phyloP scores from a whole-genome alignment of 2,888 invertebrate genomes.

The Pollenia griseotomentosa region DNA sequence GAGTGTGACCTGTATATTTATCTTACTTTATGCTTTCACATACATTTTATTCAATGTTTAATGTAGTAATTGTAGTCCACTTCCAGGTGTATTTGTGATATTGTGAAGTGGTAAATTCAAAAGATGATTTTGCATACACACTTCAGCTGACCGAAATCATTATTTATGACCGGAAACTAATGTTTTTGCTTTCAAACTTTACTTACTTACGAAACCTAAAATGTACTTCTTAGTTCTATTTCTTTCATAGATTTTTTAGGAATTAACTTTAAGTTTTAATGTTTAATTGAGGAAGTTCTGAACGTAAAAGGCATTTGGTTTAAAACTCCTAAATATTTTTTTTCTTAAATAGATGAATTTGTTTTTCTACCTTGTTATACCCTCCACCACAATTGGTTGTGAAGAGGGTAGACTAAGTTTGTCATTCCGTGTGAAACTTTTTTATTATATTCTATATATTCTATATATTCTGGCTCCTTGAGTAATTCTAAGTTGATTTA shows the following conservation, averaged over 20 bases:
- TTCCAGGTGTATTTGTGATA: constrained; percentile 23
- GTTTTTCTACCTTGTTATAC: no score
- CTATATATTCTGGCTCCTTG: no score
- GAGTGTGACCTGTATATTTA: constrained; percentile 38
- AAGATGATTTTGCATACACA: constrained; percentile 22
- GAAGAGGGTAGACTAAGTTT: no score
- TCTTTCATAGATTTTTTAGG: constrained; percentile 29
- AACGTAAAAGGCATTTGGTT: no score
- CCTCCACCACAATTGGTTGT: no score
- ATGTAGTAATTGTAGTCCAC: constrained; percentile 34
- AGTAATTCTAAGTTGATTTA: no score
- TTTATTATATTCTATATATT: no score
- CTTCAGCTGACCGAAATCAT: constrained; percentile 51
- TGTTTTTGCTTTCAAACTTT: not conserved
- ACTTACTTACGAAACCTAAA: not conserved
- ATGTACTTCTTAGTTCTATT: constrained; percentile 33
- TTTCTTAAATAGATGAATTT: no score
- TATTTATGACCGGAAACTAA: constrained; percentile 64
- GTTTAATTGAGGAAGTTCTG: not conserved
- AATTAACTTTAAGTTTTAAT: constrained; percentile 15
- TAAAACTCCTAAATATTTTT: no score
- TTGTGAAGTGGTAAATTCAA: constrained; percentile 22
- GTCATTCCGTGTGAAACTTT: no score
- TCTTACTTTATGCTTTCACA: constrained; percentile 19
- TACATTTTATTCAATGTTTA: constrained; percentile 28